Percentiles rank a stretch among this genome's conserved stretches.
Conservation (phyloP, 2,797 vertebrate genomes). For the Podargus strigoides region DNA sequence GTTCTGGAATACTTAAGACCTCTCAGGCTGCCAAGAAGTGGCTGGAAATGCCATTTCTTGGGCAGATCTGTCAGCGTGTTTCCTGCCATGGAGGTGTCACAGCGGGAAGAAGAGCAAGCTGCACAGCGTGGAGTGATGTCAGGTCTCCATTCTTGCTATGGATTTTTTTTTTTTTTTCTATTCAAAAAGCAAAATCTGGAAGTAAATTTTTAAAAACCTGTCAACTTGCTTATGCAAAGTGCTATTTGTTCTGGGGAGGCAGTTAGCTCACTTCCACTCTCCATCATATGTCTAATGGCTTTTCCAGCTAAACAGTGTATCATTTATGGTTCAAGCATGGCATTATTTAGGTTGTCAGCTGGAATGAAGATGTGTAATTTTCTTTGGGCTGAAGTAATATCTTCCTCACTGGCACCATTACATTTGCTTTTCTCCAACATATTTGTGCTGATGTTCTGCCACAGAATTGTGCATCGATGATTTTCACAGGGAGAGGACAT, state of each 20-base stretch:
- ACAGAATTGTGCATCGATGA: background rate
- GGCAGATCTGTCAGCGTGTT: background rate
- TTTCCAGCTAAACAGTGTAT: slow-evolving; percentile 25
- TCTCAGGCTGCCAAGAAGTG: background rate
- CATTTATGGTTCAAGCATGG: slow-evolving; percentile 37
- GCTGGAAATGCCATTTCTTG: background rate
- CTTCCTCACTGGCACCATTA: background rate
- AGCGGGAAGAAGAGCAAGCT: background rate
- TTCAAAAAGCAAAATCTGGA: background rate
- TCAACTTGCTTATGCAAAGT: background rate
- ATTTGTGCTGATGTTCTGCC: background rate
- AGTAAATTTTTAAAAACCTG: background rate
- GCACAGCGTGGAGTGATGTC: fast-evolving
- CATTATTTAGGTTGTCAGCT: slow-evolving; percentile 62
- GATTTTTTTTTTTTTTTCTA: background rate
- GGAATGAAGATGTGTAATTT: slow-evolving; percentile 62
- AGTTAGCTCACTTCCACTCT: background rate
- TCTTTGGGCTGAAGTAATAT: slow-evolving; percentile 5
- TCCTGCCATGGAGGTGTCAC: background rate
- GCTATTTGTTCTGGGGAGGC: background rate
- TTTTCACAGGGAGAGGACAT: background rate
- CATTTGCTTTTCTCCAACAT: background rate
- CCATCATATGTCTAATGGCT: background rate
- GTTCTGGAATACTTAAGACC: background rate
- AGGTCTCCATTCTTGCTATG: background rate